phyloP scores from a whole-genome alignment of 2,888 invertebrate species.

The Ashinkailepas kermadecensis region DNA sequence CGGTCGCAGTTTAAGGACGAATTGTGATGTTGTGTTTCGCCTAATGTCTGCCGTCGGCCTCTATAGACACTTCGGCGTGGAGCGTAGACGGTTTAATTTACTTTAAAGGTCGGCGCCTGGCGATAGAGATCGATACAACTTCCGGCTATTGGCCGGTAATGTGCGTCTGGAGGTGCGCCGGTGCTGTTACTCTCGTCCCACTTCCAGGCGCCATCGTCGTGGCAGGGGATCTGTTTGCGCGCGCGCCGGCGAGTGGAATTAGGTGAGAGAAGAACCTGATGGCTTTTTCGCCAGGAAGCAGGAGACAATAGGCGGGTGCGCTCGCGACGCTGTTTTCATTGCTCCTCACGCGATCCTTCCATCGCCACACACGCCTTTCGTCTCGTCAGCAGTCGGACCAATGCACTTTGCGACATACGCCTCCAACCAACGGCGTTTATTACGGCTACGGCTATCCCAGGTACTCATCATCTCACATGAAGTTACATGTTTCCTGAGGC shows the following conservation, averaged over 20 bases:
- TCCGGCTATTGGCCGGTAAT: not conserved
- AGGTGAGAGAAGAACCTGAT: not conserved
- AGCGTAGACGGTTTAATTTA: not conserved
- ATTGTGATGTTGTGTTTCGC: conserved; percentile 8
- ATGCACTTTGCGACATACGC: not conserved
- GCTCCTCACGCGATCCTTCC: not conserved
- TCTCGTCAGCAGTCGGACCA: not conserved
- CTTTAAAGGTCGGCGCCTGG: not conserved
- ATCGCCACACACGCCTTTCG: not conserved
- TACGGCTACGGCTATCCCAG: not conserved
- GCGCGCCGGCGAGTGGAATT: not conserved
- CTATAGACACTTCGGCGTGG: not conserved
- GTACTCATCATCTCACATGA: not conserved
- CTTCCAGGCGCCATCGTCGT: too few relatives aligned
- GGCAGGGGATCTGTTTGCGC: too few relatives aligned
- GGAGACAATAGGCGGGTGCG: not conserved
- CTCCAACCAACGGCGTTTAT: not conserved
- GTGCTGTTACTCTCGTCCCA: too few relatives aligned
- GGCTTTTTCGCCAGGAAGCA: not conserved
- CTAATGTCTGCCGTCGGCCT: not conserved
- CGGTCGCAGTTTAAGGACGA: not conserved
- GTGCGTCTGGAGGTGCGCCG: too few relatives aligned
- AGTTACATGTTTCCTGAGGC: not conserved
- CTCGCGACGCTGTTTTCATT: not conserved
- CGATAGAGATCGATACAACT: not conserved